Evolutionary conservation across 2,797 vertebrate genomes (phyloP), one percentile per base, ranked within the genome.

Genomic region (Numenius phaeopus): DNA sequence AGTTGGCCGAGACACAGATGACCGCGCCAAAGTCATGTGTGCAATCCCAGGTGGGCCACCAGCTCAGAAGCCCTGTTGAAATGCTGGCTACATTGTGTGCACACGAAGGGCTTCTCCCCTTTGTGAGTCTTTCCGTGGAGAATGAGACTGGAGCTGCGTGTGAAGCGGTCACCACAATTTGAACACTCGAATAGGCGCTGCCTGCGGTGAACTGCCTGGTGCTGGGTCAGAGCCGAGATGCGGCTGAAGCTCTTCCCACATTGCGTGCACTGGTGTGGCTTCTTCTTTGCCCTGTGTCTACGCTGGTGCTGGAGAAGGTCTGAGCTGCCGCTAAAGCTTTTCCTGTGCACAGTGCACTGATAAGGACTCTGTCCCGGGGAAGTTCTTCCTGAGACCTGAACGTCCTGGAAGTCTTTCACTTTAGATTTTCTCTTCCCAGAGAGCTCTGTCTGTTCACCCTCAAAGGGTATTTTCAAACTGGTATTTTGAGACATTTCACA

Each of bases 141-240:
- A 88, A 57, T 67, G 42, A 98, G 96, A 72, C 96, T 96, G 0
- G 91, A 97, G 67, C 97, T 97, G 17, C 30, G 55, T 20, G 90
- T 97, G 87, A 98, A 98, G 34, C 37, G 22, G 2, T 97, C 92
- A 1, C 95, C 95, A 5, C 96, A 97, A 20, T 83, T 82, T 3
- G 29, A 46, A 21, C 96, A 97, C 3, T 94, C 58, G 5, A 87
- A 97, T 8, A 93, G 55, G 42, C 58, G 58, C 46, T 97, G 81
- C 24, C 82, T 52, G 0, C 71, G 46, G 77, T 96, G 93, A 7
- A 85, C 84, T 20, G 47, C 81, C 81, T 94, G 94, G 59, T 96
- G 91, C 65, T 89, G 79, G 2, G 80, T 95, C 69, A 97, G 94
- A 89, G 79, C 69, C 0, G 96, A 97, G 69, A 83, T 69, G 65